Evolutionary conservation across 2,797 vertebrate genomes (phyloP).

Genomic region (Gymnoscopelus microlampas): DNA sequence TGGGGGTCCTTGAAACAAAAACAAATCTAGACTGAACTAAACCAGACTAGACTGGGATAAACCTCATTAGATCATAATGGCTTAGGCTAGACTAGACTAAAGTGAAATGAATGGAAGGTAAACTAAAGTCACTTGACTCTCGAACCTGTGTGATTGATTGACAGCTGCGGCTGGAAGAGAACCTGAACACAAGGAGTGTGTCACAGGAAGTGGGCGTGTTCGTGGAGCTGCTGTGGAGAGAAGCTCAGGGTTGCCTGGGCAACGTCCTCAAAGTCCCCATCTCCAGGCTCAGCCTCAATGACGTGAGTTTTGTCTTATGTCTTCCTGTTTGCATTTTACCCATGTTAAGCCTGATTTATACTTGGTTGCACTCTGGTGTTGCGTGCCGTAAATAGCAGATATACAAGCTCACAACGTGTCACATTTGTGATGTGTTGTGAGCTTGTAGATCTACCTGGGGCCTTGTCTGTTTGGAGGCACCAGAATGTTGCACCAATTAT

Average conservation of each 20-base stretch:
- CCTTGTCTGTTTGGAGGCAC: too few relatives aligned
- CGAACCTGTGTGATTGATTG: conserved; percentile 29
- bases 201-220: conserved; percentile 82
- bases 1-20: too few relatives aligned
- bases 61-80: too few relatives aligned
- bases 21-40: too few relatives aligned
- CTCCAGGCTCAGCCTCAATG: conserved; percentile 82
- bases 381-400: not conserved
- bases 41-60: too few relatives aligned
- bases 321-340: not conserved
- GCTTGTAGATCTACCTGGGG: too few relatives aligned
- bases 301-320: conserved; percentile 69
- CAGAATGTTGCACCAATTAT: too few relatives aligned
- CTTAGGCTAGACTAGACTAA: too few relatives aligned
- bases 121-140: not conserved
- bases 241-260: conserved; percentile 82
- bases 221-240: conserved; percentile 87
- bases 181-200: conserved; percentile 70
- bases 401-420: too few relatives aligned
- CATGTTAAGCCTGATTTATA: not conserved
- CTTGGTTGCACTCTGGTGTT: not conserved
- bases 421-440: too few relatives aligned
- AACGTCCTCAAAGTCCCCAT: conserved; percentile 72
- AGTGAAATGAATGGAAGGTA: too few relatives aligned
- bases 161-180: conserved; percentile 85